Evolutionary conservation across 2,888 invertebrate species (phyloP).

Genomic region (Margaritifera margaritifera): DNA sequence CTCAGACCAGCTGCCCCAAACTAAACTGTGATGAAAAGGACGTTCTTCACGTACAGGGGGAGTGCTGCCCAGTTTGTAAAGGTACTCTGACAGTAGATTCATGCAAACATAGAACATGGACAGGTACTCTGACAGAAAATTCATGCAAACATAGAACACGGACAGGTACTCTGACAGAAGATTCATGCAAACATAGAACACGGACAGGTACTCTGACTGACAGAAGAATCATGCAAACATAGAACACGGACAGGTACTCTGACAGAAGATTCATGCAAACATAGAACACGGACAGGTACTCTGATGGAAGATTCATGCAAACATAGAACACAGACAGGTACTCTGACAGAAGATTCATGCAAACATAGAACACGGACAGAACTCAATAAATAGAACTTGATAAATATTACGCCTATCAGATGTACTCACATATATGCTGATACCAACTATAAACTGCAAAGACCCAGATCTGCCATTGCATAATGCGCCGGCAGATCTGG

Average conservation of each 20-base stretch:
- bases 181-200: neutral
- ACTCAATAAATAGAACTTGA: no score
- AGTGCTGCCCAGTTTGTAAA: constrained; percentile 93
- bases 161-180: constrained; percentile 77
- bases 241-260: constrained; percentile 79
- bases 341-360: constrained; percentile 8
- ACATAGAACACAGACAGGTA: constrained; percentile 78
- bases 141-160: no score
- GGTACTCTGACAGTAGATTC: constrained; percentile 76
- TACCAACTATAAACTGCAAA: no score
- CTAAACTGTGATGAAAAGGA: constrained; percentile 84
- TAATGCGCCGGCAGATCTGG: no score
- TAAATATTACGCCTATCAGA: no score
- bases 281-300: constrained; percentile 78
- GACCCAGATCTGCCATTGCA: no score
- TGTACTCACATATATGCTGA: no score
- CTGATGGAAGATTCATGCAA: neutral
- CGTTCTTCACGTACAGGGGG: constrained; percentile 87
- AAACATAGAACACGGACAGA: neutral
- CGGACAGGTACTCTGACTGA: constrained; percentile 80
- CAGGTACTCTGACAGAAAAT: neutral
- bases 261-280: neutral
- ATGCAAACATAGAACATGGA: neutral
- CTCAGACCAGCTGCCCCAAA: constrained; percentile 83
- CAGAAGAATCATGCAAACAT: neutral